These are phyloP conservation scores for Arvicanthis niloticus DNA, from an alignment of 2,113 vertebrate species.

Conservation along the genomic window DNA sequence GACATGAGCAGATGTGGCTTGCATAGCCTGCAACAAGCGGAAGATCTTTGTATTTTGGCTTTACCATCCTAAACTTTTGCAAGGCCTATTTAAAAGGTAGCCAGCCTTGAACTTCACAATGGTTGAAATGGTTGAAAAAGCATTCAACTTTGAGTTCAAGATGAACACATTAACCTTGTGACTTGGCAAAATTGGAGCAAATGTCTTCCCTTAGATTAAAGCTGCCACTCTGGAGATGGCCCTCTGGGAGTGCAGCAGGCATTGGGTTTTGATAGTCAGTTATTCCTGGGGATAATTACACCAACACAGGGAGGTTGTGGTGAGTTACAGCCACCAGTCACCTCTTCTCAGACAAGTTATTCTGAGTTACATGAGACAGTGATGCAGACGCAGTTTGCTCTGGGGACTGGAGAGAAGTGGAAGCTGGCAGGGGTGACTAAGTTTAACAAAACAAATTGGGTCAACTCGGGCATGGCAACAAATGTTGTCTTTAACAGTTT, in stretches of 20 bases:
- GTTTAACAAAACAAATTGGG: not conserved
- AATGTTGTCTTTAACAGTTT: constrained; percentile 37
- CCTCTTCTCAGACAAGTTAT: not conserved
- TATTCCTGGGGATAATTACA: not conserved
- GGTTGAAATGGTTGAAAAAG: not conserved
- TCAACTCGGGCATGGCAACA: not conserved
- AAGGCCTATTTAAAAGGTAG: not conserved
- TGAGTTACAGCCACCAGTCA: not conserved
- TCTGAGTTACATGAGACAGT: not conserved
- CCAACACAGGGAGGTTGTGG: not conserved
- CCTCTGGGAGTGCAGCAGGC: not conserved
- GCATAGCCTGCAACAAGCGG: not conserved
- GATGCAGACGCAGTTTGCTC: not conserved
- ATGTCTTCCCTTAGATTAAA: not conserved
- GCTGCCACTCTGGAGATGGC: too few species aligned
- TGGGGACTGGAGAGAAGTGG: not conserved
- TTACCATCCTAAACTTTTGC: not conserved
- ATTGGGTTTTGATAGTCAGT: not conserved
- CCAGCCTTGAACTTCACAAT: not conserved
- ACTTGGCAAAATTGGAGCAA: not conserved
- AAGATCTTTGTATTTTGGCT: not conserved
- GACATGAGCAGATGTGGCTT: not conserved
- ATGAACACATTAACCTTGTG: not conserved
- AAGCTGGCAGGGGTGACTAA: not conserved
- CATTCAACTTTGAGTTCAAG: not conserved